Evolutionary conservation across 2,797 vertebrate species (phyloP).

Genomic region (Crocidura indochinensis): DNA sequence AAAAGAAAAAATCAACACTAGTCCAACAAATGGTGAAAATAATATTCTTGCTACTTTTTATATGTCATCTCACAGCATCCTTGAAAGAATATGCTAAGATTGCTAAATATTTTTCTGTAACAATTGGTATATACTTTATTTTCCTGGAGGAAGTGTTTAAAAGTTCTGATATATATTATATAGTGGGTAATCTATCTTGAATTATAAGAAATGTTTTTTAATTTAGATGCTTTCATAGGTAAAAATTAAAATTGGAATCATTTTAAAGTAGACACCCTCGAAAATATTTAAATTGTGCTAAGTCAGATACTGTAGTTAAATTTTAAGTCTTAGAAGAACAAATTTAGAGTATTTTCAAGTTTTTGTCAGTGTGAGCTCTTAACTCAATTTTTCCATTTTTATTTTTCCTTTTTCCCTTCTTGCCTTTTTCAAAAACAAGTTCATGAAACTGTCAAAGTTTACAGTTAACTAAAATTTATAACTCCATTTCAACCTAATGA

Average conservation of each 20-base stretch:
- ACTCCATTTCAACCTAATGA: slow-evolving; percentile 62
- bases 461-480: slow-evolving; percentile 18
- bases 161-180: slow-evolving; percentile 19
- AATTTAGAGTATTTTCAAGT: slow-evolving; percentile 68
- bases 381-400: slow-evolving; percentile 50
- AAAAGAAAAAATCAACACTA: background rate
- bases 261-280: background rate
- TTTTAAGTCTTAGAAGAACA: background rate
- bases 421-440: slow-evolving; percentile 63
- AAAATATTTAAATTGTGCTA: slow-evolving; percentile 4
- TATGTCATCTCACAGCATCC: background rate
- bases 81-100: slow-evolving; percentile 43
- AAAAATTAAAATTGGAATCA: slow-evolving; percentile 42
- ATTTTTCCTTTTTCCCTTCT: slow-evolving; percentile 63
- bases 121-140: slow-evolving; percentile 15
- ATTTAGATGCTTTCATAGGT: slow-evolving; percentile 34
- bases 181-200: background rate
- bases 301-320: background rate
- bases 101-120: background rate
- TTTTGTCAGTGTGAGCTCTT: background rate
- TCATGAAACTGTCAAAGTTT: slow-evolving; percentile 62
- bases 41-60: background rate
- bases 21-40: slow-evolving; percentile 2
- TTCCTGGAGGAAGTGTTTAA: slow-evolving; percentile 3
- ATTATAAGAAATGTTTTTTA: slow-evolving; percentile 23